Conservation (phyloP, 2,797 vertebrate species). For the Siniperca undulata region DNA sequence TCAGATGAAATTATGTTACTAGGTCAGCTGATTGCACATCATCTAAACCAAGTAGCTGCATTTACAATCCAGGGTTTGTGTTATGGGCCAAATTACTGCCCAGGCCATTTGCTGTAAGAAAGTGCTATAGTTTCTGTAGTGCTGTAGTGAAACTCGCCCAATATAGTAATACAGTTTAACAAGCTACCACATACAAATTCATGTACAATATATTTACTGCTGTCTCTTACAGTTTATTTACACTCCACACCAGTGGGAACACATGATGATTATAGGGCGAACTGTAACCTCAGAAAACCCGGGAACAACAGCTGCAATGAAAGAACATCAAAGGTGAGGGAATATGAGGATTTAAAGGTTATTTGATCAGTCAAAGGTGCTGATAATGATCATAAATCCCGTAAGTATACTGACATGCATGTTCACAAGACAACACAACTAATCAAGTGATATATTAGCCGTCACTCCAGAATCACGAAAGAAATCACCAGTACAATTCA, state of each 20-base stretch:
- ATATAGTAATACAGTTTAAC: constrained; percentile 9
- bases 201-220: not conserved
- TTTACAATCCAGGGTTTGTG: not conserved
- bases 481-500: too few relatives aligned
- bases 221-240: not conserved
- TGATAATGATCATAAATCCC: not conserved
- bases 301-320: not conserved
- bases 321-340: not conserved
- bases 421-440: not conserved
- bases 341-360: not conserved
- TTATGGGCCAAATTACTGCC: not conserved
- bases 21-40: not conserved
- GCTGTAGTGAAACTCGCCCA: too few relatives aligned
- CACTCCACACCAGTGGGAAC: not conserved
- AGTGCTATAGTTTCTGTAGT: not conserved
- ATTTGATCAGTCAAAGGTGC: not conserved
- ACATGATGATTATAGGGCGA: not conserved
- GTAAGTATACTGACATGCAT: not conserved
- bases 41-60: not conserved
- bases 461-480: not conserved
- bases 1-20: not conserved
- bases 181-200: not conserved
- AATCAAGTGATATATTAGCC: not conserved
- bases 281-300: not conserved
- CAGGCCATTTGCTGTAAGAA: not conserved